Evolutionary conservation across 2,113 vertebrate genomes (phyloP).

Genomic region (Pluvialis apricaria): DNA sequence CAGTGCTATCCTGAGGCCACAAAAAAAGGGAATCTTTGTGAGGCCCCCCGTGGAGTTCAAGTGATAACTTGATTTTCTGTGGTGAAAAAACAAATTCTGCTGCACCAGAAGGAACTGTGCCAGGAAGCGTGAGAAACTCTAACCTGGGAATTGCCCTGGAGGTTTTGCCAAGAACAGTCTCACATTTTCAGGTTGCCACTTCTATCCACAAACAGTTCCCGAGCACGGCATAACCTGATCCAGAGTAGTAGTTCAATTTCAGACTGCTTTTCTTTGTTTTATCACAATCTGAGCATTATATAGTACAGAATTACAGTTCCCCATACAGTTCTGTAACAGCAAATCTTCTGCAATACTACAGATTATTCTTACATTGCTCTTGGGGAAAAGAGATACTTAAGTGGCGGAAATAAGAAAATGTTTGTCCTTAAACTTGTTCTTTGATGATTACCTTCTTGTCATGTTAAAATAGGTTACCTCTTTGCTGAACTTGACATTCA

Average conservation of each 20-base stretch:
- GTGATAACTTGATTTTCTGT: not conserved
- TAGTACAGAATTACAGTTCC: not conserved
- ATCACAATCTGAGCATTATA: not conserved
- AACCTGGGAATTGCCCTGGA: not conserved
- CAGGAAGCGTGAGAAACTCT: not conserved
- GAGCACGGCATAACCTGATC: not conserved
- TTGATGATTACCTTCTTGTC: not conserved
- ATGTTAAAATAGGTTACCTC: constrained; percentile 1
- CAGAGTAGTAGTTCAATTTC: not conserved
- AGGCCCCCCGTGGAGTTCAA: not conserved
- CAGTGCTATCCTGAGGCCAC: not conserved
- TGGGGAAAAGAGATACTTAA: not conserved
- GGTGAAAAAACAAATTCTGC: not conserved
- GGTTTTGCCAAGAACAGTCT: not conserved
- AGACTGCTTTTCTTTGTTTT: not conserved
- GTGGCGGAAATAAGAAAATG: not conserved
- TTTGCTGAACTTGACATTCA: not conserved
- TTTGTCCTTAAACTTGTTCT: not conserved
- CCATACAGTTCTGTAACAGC: not conserved
- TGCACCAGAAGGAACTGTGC: not conserved
- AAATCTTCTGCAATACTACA: not conserved
- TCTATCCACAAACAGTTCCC: not conserved
- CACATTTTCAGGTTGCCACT: not conserved
- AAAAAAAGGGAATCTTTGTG: not conserved
- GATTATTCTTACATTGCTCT: not conserved